Evolutionary conservation across 2,888 invertebrate genomes (phyloP), one percentile per base, ranked within the genome.

Genomic region (Tetranychus truncatus): DNA sequence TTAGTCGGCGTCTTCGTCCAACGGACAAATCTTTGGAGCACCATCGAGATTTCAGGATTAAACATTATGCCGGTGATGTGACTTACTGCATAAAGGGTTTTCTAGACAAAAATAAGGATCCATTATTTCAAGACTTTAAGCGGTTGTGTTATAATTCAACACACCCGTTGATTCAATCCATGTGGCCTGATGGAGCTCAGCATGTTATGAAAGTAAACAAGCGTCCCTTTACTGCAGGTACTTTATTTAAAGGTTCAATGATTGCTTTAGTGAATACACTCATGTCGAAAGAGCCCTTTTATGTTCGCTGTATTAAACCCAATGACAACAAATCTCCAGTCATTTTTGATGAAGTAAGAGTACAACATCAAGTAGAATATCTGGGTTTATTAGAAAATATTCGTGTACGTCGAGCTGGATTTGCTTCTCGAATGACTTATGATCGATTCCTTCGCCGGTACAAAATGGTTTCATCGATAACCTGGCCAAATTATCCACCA

Each of bases 341-440:
- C 82, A 84, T 86, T 80, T 92, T 95, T 82, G 89, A 91, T 80
- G 88, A 89, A 24, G 87, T 89, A 80, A 86, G 92, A 78, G 89
- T 95, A 0, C 85, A 87, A 18, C 92, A 95, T 82, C 94, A 95
- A 84, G 92, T 94, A 71, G 92, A 91, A 81, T 95, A 94, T 82
- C 86, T 95, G 78, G 95, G 95, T 0, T 85, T 95, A 78, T 92
- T 95, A 91, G 95, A 95, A 84, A 95, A 94, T 83, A 84, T 95
- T 79, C 86, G 94, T 77, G 94, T 95, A 72, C 86, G 93, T 5
- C 86, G 95, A 77, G 94, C 95, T 18, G 95, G 95, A 65, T 95
- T 95, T 83, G 94, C 94, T 0, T 95, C 94, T 82, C 86, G 93
- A 78, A 86, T 93, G 76, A 87, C 88, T 1, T 95, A 92, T 80